phyloP scores from a whole-genome alignment of 2,113 vertebrate genomes.

The Gallinago paraguaiae region DNA sequence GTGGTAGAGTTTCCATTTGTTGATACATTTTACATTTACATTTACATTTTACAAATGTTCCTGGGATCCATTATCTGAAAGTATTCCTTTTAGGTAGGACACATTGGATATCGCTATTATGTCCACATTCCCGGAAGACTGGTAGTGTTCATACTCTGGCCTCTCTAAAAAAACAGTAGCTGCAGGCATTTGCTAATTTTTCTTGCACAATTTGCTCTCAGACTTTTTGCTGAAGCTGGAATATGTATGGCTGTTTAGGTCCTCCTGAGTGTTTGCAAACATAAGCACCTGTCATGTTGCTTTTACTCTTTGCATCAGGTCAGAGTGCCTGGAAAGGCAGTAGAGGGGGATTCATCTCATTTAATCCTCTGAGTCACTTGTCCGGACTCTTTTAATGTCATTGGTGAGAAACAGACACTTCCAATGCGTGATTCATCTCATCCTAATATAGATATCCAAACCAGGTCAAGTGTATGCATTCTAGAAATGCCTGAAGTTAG shows the following conservation, averaged over 20 bases:
- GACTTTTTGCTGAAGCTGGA: neutral
- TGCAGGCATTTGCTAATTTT: neutral
- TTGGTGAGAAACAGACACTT: neutral
- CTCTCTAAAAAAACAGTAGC: neutral
- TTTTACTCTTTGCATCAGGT: neutral
- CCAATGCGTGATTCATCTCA: neutral
- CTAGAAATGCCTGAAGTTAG: conserved; percentile 31
- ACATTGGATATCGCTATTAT: neutral
- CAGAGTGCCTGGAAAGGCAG: neutral
- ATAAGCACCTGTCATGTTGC: neutral
- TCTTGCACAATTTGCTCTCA: neutral
- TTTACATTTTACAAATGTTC: neutral
- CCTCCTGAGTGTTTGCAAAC: neutral
- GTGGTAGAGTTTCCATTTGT: neutral
- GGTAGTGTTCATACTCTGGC: neutral
- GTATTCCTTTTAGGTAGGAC: neutral
- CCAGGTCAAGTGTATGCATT: conserved; percentile 30
- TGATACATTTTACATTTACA: neutral
- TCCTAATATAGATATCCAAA: conserved; percentile 28
- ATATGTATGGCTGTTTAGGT: neutral
- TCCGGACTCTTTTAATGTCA: neutral
- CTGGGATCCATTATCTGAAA: neutral
- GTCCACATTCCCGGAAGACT: neutral
- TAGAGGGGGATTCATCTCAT: neutral
- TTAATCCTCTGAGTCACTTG: neutral